Base-by-base conservation (phyloP, 2,888 invertebrate genomes). In the Pteria penguin region DNA sequence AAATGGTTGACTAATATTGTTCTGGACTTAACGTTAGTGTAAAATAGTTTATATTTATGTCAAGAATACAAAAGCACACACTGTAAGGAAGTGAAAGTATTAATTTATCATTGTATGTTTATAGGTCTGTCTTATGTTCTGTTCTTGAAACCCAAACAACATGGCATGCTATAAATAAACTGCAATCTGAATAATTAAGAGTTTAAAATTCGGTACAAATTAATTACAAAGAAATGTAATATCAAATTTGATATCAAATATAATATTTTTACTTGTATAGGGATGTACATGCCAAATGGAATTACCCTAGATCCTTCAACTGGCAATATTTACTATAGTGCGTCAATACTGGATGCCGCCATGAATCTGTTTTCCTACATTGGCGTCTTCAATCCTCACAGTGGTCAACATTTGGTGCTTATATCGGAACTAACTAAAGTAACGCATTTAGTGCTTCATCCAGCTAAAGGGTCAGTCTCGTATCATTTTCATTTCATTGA, bases 291-390 rank as follows among this genome's bases (percentile, higher is more conserved):
- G 5, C 68, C 68, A 3, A 32, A 52, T 24, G 55, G 29, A 29
- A 32, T 68, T 5, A 26, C 32, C 52, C 8, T 68, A 1, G 68
- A 68, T 29, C 29, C 68, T 1, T 68, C 68, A 11, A 68, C 68
- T 14, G 68, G 68, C 14, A 68, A 68, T 32, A 68, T 68, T 2
- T 68, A 68, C 32, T 68, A 68, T 14, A 31, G 52, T 22, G 68
- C 68, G 11, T 29, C 68, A 11, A 32, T 57, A 11, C 52, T 55
- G 45, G 68, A 68, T 4, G 45, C 52, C 22, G 22, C 57, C n/a
- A 29, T 31, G 32, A 52, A 57, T 14, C 31, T 68, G 33, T 57
- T 57, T 32, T 68, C 68, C 32, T 52, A 68, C 32, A 68, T 68
- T 18, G 68, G 31, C 4, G 68, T 57, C 2, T 26, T 68, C 11